Evolutionary conservation across 2,797 vertebrate species (phyloP).

Genomic region (Masticophis lateralis): DNA sequence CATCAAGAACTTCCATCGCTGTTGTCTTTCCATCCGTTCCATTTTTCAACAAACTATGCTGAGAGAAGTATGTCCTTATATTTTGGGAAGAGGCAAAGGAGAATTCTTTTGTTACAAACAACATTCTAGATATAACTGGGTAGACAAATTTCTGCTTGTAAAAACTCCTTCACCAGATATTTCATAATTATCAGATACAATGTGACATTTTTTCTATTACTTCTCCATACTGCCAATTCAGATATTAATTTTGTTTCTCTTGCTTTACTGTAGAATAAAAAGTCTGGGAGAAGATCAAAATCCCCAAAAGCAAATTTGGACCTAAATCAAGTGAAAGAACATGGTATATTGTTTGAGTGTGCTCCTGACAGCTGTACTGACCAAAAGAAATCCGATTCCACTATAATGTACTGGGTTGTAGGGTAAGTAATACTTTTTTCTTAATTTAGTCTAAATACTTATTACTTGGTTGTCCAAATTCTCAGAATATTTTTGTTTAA

Average conservation of each 20-base stretch:
- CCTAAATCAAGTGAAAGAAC: slow-evolving; percentile 83
- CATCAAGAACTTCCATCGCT: slow-evolving; percentile 92
- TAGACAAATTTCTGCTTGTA: neutral
- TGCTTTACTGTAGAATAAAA: slow-evolving; percentile 63
- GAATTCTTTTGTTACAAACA: neutral
- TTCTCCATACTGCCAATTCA: neutral
- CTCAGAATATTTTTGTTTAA: neutral
- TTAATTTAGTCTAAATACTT: neutral
- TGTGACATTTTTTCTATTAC: neutral
- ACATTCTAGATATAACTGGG: neutral
- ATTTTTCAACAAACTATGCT: slow-evolving; percentile 85
- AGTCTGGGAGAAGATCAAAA: slow-evolving; percentile 35
- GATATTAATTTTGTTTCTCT: neutral
- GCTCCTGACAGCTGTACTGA: slow-evolving; percentile 89
- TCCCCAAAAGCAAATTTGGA: slow-evolving; percentile 58
- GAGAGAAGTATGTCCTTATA: slow-evolving; percentile 71
- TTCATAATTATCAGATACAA: neutral
- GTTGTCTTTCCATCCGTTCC: slow-evolving; percentile 90
- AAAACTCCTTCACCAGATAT: slow-evolving; percentile 1
- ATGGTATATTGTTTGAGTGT: slow-evolving; percentile 93
- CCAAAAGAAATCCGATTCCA: slow-evolving; percentile 86
- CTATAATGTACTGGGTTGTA: slow-evolving; percentile 94
- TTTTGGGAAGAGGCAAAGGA: neutral
- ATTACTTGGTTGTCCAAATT: neutral
- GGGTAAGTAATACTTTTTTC: slow-evolving; percentile 76